These are phyloP conservation scores for Notocelia uddmanniana DNA, from an alignment of 2,888 invertebrate species.

Conservation along the genomic window DNA sequence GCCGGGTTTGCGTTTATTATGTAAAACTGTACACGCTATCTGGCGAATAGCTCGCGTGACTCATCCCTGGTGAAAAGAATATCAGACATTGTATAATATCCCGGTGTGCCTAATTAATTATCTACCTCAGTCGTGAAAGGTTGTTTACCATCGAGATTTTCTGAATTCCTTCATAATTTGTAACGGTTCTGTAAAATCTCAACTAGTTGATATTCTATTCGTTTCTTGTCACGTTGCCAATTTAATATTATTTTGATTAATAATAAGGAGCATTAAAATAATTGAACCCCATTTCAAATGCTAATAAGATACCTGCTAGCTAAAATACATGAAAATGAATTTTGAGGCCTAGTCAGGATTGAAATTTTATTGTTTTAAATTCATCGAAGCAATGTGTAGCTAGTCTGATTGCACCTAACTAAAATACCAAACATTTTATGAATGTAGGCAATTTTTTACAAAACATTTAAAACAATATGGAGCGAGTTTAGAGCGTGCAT, in stretches of 20 bases:
- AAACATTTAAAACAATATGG: not conserved
- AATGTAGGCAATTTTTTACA: not conserved
- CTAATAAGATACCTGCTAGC: too few species aligned
- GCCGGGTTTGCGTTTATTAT: constrained; percentile 55
- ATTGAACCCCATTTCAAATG: too few species aligned
- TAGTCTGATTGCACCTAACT: not conserved
- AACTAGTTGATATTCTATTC: not conserved
- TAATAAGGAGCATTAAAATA: not conserved
- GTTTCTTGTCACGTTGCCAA: not conserved
- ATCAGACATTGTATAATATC: constrained; percentile 45
- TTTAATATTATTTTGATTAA: not conserved
- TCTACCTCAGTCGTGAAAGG: constrained; percentile 13
- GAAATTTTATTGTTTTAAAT: not conserved
- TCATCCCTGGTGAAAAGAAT: constrained; percentile 50
- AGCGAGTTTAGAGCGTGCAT: not conserved
- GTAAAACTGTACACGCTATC: constrained; percentile 59
- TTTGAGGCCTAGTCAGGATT: not conserved
- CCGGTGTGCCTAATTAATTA: constrained; percentile 39
- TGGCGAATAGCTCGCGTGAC: constrained; percentile 57
- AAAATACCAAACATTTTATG: not conserved
- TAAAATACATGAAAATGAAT: not conserved
- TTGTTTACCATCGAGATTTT: constrained; percentile 19
- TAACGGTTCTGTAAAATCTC: constrained; percentile 4
- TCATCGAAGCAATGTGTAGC: not conserved
- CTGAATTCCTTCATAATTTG: not conserved